Conservation (phyloP, 2,797 vertebrate species). For the Chloroceryle amazona region DNA sequence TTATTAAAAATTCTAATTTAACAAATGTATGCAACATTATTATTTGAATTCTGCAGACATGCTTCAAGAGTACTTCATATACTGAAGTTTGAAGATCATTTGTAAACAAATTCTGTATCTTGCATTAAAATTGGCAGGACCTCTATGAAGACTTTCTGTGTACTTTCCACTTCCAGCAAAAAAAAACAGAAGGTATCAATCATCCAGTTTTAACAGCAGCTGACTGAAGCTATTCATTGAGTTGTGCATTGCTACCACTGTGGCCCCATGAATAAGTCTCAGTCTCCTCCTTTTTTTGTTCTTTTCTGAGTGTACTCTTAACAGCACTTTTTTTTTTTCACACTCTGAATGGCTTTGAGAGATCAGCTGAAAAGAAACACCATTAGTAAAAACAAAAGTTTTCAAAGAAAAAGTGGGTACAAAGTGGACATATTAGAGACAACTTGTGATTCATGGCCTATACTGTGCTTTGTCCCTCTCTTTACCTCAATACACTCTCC, state of each 20-base stretch:
- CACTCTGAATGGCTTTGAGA: slow-evolving; percentile 82
- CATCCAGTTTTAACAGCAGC: slow-evolving; percentile 85
- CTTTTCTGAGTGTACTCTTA: slow-evolving; percentile 90
- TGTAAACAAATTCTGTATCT: slow-evolving; percentile 29
- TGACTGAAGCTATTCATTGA: slow-evolving; percentile 90
- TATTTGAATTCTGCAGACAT: background rate
- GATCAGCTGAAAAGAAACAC: slow-evolving; percentile 85
- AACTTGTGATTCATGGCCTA: slow-evolving; percentile 88
- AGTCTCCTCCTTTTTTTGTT: slow-evolving; percentile 80
- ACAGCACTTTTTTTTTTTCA: slow-evolving; percentile 77
- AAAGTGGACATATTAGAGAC: slow-evolving; percentile 81
- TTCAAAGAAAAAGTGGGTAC: slow-evolving; percentile 77
- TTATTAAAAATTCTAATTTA: background rate
- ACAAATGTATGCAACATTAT: background rate
- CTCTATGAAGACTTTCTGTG: slow-evolving; percentile 51
- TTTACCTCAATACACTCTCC: slow-evolving; percentile 82
- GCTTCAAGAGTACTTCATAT: background rate
- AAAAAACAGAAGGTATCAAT: slow-evolving; percentile 87
- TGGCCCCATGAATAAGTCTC: slow-evolving; percentile 89
- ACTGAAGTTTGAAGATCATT: slow-evolving; percentile 25
- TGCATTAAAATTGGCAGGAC: slow-evolving; percentile 54
- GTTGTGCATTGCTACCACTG: slow-evolving; percentile 84
- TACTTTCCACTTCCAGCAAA: slow-evolving; percentile 52
- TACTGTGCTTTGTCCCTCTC: slow-evolving; percentile 79
- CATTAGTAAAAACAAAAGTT: slow-evolving; percentile 82